Evolutionary conservation across 2,888 invertebrate genomes (phyloP).

Genomic region (Andrena marginata): DNA sequence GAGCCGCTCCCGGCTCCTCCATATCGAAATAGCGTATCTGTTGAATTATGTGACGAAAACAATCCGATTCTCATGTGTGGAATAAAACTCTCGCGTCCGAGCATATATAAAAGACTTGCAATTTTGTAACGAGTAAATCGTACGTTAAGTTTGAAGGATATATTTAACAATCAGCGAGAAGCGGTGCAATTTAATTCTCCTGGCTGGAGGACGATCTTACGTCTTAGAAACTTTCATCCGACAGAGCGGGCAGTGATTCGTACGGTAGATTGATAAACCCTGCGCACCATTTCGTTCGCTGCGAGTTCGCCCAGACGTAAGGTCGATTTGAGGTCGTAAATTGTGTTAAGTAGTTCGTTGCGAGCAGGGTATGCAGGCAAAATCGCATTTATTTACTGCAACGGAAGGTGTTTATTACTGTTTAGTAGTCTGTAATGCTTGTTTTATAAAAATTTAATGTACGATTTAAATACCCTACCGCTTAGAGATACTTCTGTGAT

Average conservation of each 20-base stretch:
- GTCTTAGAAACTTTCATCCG: slow-evolving; percentile 28
- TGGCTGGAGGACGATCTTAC: slow-evolving; percentile 28
- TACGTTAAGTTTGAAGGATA: slow-evolving; percentile 53
- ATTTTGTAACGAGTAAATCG: slow-evolving; percentile 39
- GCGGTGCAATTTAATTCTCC: slow-evolving; percentile 18
- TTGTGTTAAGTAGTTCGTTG: no score
- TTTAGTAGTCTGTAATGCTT: background rate
- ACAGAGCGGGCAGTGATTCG: slow-evolving; percentile 34
- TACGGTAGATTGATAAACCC: background rate
- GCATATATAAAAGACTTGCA: slow-evolving; percentile 29
- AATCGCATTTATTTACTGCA: slow-evolving; percentile 10
- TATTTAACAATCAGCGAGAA: slow-evolving; percentile 23
- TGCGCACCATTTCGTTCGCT: background rate
- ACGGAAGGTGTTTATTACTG: background rate
- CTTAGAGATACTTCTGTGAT: background rate
- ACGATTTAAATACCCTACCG: slow-evolving; percentile 3
- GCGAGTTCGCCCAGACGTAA: no score
- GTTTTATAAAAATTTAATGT: slow-evolving; percentile 23
- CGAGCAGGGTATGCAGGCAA: background rate
- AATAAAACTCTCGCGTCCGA: slow-evolving; percentile 25
- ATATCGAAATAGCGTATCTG: slow-evolving; percentile 31
- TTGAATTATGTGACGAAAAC: slow-evolving; percentile 7
- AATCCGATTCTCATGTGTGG: slow-evolving; percentile 3
- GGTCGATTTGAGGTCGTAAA: no score
- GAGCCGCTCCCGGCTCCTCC: slow-evolving; percentile 12